phyloP scores from a whole-genome alignment of 64 coral and sea anemone genomes.

The Porites lutea region DNA sequence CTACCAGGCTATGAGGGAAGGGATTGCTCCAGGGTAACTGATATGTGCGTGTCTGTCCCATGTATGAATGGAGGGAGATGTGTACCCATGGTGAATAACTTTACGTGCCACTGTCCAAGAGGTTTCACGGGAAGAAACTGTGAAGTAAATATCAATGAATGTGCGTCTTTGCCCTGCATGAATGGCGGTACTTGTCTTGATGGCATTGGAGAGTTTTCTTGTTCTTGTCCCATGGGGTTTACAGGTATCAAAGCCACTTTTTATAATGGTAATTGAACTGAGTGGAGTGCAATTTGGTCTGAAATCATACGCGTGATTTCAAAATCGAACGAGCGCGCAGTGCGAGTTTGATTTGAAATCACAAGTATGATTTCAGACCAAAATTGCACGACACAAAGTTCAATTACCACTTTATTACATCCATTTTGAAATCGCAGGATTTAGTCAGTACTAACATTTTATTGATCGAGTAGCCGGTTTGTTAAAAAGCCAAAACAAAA shows the following conservation, averaged over 20 bases:
- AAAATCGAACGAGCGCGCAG: too few species aligned
- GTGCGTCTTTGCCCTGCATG: slow-evolving; percentile 76
- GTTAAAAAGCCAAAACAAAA: too few species aligned
- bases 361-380: too few species aligned
- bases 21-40: slow-evolving; percentile 83
- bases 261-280: too few species aligned
- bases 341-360: too few species aligned
- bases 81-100: slow-evolving; percentile 81
- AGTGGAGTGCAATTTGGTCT: too few species aligned
- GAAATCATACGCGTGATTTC: too few species aligned
- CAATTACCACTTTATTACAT: too few species aligned
- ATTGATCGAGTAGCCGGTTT: too few species aligned
- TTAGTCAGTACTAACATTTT: too few species aligned
- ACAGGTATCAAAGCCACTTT: slow-evolving; percentile 71
- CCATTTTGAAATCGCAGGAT: too few species aligned
- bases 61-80: slow-evolving; percentile 85
- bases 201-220: slow-evolving; percentile 64
- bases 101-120: slow-evolving; percentile 72
- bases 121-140: slow-evolving; percentile 87
- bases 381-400: too few species aligned
- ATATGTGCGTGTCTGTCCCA: slow-evolving; percentile 86
- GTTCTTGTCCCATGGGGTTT: slow-evolving; percentile 80
- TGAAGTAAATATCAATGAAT: slow-evolving; percentile 88
- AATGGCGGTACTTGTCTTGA: slow-evolving; percentile 88
- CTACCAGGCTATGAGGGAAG: slow-evolving; percentile 84